Percentiles rank a stretch among this genome's conserved stretches.
Conservation (phyloP, 2,113 vertebrate species). For the Arizona elegans region DNA sequence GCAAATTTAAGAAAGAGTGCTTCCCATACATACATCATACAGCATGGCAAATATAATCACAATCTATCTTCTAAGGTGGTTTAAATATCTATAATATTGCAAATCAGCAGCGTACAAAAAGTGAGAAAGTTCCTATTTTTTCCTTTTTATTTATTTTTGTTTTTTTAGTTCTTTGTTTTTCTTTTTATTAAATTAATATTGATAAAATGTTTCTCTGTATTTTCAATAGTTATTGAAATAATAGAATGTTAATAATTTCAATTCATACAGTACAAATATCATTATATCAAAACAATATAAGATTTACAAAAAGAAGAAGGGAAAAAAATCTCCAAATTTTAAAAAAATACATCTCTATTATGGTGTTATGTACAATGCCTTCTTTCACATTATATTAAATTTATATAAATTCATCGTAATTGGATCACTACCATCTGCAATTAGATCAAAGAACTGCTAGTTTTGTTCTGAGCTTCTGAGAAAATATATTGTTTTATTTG, state of each 20-base stretch:
- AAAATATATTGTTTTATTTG: background rate
- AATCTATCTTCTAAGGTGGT: background rate
- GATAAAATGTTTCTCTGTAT: background rate
- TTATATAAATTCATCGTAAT: too few relatives aligned
- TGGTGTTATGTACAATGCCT: background rate
- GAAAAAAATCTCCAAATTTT: background rate
- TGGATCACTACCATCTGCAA: background rate
- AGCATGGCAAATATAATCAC: background rate
- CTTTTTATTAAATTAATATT: background rate
- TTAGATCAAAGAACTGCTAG: background rate
- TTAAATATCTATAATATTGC: background rate
- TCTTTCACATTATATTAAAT: background rate
- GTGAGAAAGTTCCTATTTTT: background rate
- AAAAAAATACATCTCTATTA: background rate
- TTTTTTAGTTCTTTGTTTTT: background rate
- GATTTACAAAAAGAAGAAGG: background rate
- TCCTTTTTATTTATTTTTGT: background rate
- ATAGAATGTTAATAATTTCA: background rate
- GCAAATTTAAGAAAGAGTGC: background rate
- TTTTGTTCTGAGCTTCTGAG: background rate
- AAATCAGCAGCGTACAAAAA: background rate
- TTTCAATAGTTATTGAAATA: background rate
- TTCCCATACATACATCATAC: background rate
- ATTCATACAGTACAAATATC: background rate
- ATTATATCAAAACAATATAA: background rate